phyloP scores from a whole-genome alignment of 2,113 vertebrate genomes.

The Salvelinus fontinalis region DNA sequence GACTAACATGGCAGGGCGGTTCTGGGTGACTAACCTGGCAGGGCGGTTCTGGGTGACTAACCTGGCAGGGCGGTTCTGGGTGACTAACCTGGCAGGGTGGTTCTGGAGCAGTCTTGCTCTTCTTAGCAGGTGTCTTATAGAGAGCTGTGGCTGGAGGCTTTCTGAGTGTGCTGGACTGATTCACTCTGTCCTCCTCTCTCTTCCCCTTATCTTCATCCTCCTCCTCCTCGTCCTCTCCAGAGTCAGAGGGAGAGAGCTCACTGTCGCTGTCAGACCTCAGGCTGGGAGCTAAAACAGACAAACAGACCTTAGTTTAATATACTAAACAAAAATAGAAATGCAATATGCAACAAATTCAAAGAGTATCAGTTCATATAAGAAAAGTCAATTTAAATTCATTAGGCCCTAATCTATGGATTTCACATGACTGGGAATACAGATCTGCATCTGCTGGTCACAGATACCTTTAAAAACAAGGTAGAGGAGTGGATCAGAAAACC shows the following conservation, averaged over 20 bases:
- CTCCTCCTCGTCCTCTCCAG: constrained; percentile 76
- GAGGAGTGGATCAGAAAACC: no score
- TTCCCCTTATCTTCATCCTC: constrained; percentile 44
- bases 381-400: no score
- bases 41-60: neutral
- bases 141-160: constrained; percentile 64
- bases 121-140: constrained; percentile 77
- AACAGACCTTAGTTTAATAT: neutral
- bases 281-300: constrained; percentile 67
- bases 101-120: constrained; percentile 68
- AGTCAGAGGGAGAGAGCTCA: constrained; percentile 85
- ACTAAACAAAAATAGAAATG: no score
- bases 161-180: constrained; percentile 60
- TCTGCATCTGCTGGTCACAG: no score
- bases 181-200: constrained; percentile 57
- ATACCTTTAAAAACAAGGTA: no score
- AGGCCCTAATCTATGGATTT: no score
- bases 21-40: no score
- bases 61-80: constrained; percentile 48
- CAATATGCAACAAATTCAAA: no score
- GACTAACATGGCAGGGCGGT: no score
- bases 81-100: constrained; percentile 25
- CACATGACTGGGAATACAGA: no score
- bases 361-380: no score
- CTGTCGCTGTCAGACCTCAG: constrained; percentile 84